Evolutionary conservation across 2,113 vertebrate species (phyloP), one percentile per base, ranked within the genome.

Genomic region (Lanius ludovicianus): DNA sequence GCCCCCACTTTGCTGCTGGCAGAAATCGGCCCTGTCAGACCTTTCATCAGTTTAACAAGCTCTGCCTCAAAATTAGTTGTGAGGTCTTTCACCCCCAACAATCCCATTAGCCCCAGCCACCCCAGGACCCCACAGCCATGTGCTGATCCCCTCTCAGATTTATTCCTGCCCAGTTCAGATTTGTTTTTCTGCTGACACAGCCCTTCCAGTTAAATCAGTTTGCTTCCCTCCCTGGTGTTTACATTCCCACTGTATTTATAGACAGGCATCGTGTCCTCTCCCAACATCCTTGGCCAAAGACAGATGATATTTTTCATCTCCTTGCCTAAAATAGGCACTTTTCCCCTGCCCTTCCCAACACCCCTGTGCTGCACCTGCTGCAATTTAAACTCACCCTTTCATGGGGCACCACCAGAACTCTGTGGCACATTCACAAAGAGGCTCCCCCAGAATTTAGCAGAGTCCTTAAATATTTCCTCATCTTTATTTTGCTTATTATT

Each of bases 161-260:
- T 84, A 68, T 74, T 83, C 76, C 88, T 69, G 67, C 79, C 59
- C 4, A 0, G 6, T 63, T 91, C 33, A 30, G 79, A 53, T 92
- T 83, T 93, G 88, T 7, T 80, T 94, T 95, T 90, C 59, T 94
- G 95, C 95, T 95, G 94, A 88, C 90, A 70, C 12, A 0, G 59
- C 79, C 90, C 71, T 95, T 88, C 1, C 3, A 76, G 37, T 80
- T 62, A 41, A 88, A 83, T 91, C 82, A 57, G 68, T 90, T 96
- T 85, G 62, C 31, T 62, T 37, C 85, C 82, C 92, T 85, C 37
- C 82, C 85, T 37, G 63, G 57, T 93, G 96, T 96, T 96, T 95
- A 94, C 90, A 53, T 77, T 92, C 85, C 90, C 0, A 0, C 67
- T 84, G 88, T 95, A 94, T 97, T 97, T 95, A 94, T 90, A 94